Percentiles rank a stretch among this genome's conserved stretches.
Evolutionary conservation across 2,797 vertebrate genomes (phyloP).

Genomic region (Oophaga sylvatica): DNA sequence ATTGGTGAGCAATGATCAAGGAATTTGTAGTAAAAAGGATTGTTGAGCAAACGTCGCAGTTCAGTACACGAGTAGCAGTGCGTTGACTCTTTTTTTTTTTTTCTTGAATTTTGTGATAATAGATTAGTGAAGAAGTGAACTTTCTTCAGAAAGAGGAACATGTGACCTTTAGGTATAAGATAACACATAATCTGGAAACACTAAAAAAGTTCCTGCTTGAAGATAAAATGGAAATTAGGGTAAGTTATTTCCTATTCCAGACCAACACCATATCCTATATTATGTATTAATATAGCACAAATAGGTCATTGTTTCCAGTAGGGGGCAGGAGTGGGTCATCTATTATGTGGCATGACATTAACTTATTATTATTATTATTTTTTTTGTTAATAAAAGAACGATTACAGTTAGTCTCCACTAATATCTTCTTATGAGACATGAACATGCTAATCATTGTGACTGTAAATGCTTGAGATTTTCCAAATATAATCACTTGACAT

Average conservation of each 20-base stretch:
- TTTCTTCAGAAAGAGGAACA: conserved; percentile 66
- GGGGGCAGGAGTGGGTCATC: neutral
- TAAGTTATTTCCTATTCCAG: conserved; percentile 54
- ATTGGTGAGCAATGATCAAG: no score
- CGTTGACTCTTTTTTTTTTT: neutral
- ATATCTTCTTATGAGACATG: neutral
- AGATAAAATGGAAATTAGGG: conserved; percentile 76
- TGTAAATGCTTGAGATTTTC: conserved; percentile 6
- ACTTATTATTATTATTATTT: neutral
- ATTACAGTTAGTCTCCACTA: neutral
- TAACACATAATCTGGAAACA: conserved; percentile 75
- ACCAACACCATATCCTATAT: neutral
- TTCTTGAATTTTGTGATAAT: conserved; percentile 36
- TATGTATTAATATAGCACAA: neutral
- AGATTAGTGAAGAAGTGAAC: conserved; percentile 75
- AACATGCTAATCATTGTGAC: neutral
- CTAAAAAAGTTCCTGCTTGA: conserved; percentile 72
- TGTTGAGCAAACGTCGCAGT: no score
- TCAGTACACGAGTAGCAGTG: neutral
- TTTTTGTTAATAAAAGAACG: neutral
- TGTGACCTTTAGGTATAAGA: conserved; percentile 68
- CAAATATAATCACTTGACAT: neutral
- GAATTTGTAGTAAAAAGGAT: no score
- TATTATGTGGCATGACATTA: neutral
- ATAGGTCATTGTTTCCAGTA: neutral